Conservation (phyloP, 2,113 vertebrate genomes). For the Tenebrosternarchus preto region DNA sequence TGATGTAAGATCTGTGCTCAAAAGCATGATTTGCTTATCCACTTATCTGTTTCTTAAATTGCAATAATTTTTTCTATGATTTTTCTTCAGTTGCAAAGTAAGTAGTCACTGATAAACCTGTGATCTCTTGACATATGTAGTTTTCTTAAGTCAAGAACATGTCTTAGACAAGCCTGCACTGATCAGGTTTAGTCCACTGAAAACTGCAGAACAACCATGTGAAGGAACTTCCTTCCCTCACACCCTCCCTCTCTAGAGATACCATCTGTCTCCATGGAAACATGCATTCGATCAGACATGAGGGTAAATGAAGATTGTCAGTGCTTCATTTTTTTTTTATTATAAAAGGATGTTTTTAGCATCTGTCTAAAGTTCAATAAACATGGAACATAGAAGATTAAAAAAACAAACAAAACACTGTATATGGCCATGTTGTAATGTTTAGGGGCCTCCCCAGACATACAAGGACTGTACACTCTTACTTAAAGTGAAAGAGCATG, state of each 20-base stretch:
- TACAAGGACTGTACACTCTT: too few relatives aligned
- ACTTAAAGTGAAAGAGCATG: too few relatives aligned
- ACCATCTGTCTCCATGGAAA: conserved; percentile 46
- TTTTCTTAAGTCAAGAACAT: background rate
- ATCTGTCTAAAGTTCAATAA: background rate
- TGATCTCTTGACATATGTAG: background rate
- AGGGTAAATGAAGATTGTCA: conserved; percentile 35
- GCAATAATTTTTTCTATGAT: background rate
- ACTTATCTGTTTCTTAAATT: background rate
- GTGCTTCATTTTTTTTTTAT: conserved; percentile 14
- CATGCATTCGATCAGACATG: conserved; percentile 33
- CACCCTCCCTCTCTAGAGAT: background rate
- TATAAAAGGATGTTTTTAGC: background rate
- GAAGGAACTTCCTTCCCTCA: conserved; percentile 17
- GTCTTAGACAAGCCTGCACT: conserved; percentile 6
- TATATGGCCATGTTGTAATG: too few relatives aligned
- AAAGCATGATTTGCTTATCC: background rate
- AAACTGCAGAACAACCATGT: conserved; percentile 18
- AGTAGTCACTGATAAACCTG: background rate
- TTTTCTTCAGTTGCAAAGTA: too few relatives aligned
- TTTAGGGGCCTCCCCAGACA: too few relatives aligned
- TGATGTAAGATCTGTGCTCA: background rate
- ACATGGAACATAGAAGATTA: background rate
- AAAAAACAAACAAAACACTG: too few relatives aligned
- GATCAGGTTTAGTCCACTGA: conserved; percentile 17